Conservation (phyloP, 2,888 invertebrate species). For the Bellardia pandia region DNA sequence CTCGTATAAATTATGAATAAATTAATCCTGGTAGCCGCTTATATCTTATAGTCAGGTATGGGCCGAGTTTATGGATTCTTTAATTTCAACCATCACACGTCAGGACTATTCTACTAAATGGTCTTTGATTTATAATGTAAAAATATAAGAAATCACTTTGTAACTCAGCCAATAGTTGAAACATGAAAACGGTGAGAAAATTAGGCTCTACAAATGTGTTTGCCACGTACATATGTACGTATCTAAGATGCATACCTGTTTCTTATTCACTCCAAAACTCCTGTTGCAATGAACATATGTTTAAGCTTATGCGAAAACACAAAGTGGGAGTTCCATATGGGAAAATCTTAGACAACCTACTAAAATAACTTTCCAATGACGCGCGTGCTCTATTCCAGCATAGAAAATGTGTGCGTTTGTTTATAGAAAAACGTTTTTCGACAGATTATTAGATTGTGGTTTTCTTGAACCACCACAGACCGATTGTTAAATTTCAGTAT, state of each 20-base stretch:
- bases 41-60: too few relatives aligned
- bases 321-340: slow-evolving; percentile 49
- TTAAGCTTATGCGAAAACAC: slow-evolving; percentile 39
- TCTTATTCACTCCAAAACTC: neutral
- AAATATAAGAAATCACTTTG: neutral
- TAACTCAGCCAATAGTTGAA: neutral
- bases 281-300: slow-evolving; percentile 32
- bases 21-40: too few relatives aligned
- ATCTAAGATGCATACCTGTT: neutral
- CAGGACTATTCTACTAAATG: too few relatives aligned
- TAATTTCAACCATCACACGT: too few relatives aligned
- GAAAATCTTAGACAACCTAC: slow-evolving; percentile 42
- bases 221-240: too few relatives aligned
- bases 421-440: slow-evolving; percentile 17
- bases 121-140: neutral
- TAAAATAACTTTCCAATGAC: slow-evolving; percentile 17
- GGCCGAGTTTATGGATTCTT: too few relatives aligned
- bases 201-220: neutral
- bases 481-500: slow-evolving; percentile 52
- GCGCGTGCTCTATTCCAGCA: slow-evolving; percentile 1
- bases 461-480: slow-evolving; percentile 64
- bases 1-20: too few relatives aligned
- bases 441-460: slow-evolving; percentile 45
- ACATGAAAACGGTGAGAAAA: neutral
- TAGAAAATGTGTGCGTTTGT: slow-evolving; percentile 12